Evolutionary conservation across 2,797 vertebrate genomes (phyloP), one percentile per base, ranked within the genome.

Genomic region (Aphelocoma californica): DNA sequence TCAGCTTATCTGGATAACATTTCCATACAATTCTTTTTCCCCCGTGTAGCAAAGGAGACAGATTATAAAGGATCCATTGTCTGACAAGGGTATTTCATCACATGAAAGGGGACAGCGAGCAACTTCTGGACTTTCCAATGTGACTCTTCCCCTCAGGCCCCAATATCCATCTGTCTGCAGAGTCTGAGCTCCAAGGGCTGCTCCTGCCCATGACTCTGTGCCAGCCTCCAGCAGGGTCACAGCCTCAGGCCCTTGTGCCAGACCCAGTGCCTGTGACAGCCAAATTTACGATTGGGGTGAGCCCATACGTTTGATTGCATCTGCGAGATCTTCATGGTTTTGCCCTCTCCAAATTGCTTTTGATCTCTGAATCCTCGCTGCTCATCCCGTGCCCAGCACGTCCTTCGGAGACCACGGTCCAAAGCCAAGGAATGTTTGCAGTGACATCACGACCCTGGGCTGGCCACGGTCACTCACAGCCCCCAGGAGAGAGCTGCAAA

Each of bases 341-440:
- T 71, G 12, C 7, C 29, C 14, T 38, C 9, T 58, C 23, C 45
- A 26, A 7, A 12, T 5, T 3, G 29, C 19, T 25, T 29, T 28
- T 42, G 36, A 11, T 20, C n/a, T 3, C 60, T 16, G 29, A 7
- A 7, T 51, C 23, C 44, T 48, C 81, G 18, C 72, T 40, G 64
- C 50, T 34, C 21, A 4, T 2, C 18, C 71, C 0, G 0, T 44
- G 9, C 18, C 18, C 67, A 19, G 3, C 2, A 1, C 1, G 3
- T 21, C 60, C 18, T 19, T 7, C 2, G 19, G 53, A 31, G 21
- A 3, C 6, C 36, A 5, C 1, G 3, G 11, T 65, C 23, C 71
- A n/a, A 26, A 51, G 38, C 3, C 56, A 18, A 9, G 51, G 60
- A 16, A 12, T 20, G 12, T 44, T 32, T 58, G 40, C 62, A 16